Percentiles rank a stretch among this genome's conserved stretches.
Conservation (phyloP, 2,888 invertebrate species). For the Petrophora chlorosata region DNA sequence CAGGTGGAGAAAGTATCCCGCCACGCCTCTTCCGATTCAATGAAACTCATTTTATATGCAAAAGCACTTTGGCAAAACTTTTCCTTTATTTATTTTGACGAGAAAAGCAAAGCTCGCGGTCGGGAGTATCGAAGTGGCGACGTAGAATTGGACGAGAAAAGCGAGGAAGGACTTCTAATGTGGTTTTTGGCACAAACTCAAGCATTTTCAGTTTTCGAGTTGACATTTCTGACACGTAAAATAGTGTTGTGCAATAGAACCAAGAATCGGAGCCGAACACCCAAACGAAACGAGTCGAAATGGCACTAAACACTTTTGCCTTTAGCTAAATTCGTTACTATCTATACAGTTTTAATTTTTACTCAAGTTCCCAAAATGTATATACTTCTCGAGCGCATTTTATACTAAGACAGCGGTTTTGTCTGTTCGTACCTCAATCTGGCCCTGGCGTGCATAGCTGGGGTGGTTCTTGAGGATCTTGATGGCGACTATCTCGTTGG, state of each 20-base stretch:
- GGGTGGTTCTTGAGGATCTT: conserved; percentile 99
- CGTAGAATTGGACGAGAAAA: neutral
- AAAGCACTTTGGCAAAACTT: conserved; percentile 18
- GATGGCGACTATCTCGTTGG: conserved; percentile 99
- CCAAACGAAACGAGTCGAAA: conserved; percentile 3
- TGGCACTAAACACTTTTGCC: conserved; percentile 4
- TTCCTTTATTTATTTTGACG: conserved; percentile 15
- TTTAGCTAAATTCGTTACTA: too few relatives aligned
- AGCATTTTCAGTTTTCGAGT: conserved; percentile 21
- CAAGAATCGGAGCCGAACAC: conserved; percentile 5
- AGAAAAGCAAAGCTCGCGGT: conserved; percentile 8
- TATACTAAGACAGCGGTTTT: too few relatives aligned
- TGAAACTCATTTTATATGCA: conserved; percentile 20
- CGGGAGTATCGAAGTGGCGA: conserved; percentile 3
- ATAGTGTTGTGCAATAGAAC: conserved; percentile 25
- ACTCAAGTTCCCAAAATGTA: too few relatives aligned
- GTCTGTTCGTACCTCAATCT: conserved; percentile 93
- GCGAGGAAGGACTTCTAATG: conserved; percentile 13
- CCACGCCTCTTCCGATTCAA: conserved; percentile 17
- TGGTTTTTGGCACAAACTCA: conserved; percentile 30
- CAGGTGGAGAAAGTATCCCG: conserved; percentile 24
- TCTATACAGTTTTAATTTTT: too few relatives aligned
- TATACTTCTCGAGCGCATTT: too few relatives aligned
- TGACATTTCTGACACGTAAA: conserved; percentile 27
- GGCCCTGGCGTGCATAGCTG: conserved; percentile 99